These are phyloP conservation scores for Embidobia sp. DNA, from an alignment of 2,888 invertebrate species.

Conservation along the genomic window DNA sequence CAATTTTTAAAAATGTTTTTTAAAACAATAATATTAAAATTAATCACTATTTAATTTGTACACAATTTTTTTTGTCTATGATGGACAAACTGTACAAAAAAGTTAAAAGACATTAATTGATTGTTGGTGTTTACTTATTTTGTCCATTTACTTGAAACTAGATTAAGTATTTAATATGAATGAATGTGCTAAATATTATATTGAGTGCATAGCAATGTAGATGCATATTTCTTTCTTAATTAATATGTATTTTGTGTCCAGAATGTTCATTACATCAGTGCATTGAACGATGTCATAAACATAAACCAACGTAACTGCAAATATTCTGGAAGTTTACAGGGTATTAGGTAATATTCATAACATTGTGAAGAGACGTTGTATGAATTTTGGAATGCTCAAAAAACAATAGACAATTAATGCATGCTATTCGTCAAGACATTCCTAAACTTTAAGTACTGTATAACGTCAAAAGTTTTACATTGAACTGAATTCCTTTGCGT, in stretches of 20 bases:
- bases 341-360: constrained; percentile 10
- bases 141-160: too few relatives aligned
- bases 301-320: constrained; percentile 24
- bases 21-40: too few relatives aligned
- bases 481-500: constrained; percentile 13
- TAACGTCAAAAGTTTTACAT: constrained; percentile 40
- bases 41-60: too few relatives aligned
- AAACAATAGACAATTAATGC: constrained; percentile 79
- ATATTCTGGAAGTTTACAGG: constrained; percentile 19
- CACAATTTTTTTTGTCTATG: too few relatives aligned
- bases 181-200: too few relatives aligned
- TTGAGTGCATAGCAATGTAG: too few relatives aligned
- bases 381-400: constrained; percentile 66
- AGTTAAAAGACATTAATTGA: too few relatives aligned
- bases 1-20: too few relatives aligned
- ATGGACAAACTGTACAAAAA: too few relatives aligned
- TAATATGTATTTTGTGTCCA: constrained; percentile 6
- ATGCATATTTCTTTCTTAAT: too few relatives aligned
- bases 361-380: constrained; percentile 15
- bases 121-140: too few relatives aligned
- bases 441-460: constrained; percentile 65
- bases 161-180: too few relatives aligned
- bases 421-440: constrained; percentile 72
- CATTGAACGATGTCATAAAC: constrained; percentile 3
- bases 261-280: constrained; percentile 3